These are phyloP conservation scores for Atta colombica DNA, from an alignment of 1,140 invertebrate genomes.

Conservation along the genomic window DNA sequence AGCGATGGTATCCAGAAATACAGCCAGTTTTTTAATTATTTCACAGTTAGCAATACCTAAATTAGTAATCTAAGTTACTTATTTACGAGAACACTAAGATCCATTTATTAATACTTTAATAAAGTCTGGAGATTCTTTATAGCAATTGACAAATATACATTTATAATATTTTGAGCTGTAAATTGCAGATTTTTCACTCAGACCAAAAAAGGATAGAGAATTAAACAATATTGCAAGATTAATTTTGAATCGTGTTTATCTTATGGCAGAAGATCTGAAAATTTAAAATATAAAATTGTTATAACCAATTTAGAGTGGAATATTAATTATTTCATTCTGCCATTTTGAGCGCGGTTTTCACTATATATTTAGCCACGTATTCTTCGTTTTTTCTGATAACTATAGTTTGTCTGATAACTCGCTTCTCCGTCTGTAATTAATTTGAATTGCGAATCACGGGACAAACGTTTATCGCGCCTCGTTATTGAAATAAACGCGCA, in stretches of 20 bases:
- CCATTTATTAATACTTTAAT: constrained; percentile 13
- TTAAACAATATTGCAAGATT: not conserved
- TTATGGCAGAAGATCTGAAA: not conserved
- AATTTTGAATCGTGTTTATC: not conserved
- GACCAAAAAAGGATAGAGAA: not conserved
- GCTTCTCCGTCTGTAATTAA: constrained; percentile 42
- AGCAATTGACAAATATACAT: not conserved
- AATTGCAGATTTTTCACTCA: too few relatives aligned
- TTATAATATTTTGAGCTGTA: not conserved
- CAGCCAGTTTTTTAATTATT: not conserved
- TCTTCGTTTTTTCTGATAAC: not conserved
- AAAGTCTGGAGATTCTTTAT: not conserved
- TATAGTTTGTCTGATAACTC: not conserved
- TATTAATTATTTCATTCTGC: not conserved
- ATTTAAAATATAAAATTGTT: not conserved
- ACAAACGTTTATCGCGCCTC: constrained; percentile 36
- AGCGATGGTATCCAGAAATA: not conserved
- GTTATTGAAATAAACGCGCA: constrained; percentile 51
- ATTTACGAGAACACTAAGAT: constrained; percentile 5
- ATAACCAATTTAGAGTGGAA: not conserved
- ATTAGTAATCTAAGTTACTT: not conserved
- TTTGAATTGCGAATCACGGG: constrained; percentile 14
- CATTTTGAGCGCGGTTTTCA: not conserved
- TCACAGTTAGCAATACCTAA: not conserved
- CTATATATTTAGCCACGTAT: not conserved